These are phyloP conservation scores for Ophion costatus DNA, from an alignment of 2,888 invertebrate species.

Conservation along the genomic window DNA sequence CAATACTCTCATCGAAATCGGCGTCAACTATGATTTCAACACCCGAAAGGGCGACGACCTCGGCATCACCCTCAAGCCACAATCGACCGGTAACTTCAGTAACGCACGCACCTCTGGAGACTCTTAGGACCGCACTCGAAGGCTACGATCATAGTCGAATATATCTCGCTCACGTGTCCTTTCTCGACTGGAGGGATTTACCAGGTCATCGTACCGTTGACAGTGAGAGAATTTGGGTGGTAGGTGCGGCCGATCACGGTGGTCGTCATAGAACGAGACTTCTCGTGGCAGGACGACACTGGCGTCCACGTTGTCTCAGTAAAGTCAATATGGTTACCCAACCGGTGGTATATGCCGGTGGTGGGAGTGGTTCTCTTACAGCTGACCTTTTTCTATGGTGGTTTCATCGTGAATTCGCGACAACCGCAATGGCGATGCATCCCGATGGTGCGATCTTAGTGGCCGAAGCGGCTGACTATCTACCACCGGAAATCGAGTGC, in stretches of 20 bases:
- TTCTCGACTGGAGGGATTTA: constrained; percentile 83
- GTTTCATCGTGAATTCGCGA: constrained; percentile 84
- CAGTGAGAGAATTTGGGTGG: constrained; percentile 79
- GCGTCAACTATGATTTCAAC: constrained; percentile 40
- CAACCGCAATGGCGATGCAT: constrained; percentile 83
- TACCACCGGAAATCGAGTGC: constrained; percentile 80
- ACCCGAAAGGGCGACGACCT: constrained; percentile 34
- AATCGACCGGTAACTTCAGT: constrained; percentile 49
- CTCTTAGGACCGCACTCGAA: constrained; percentile 72
- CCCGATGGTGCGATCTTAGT: constrained; percentile 82
- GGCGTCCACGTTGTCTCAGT: constrained; percentile 83
- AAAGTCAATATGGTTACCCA: constrained; percentile 84
- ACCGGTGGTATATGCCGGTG: constrained; percentile 84
- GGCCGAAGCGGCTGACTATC: constrained; percentile 80
- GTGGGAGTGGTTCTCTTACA: constrained; percentile 82
- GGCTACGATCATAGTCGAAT: constrained; percentile 81
- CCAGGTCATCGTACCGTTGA: constrained; percentile 76
- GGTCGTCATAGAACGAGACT: constrained; percentile 84
- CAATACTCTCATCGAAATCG: constrained; percentile 39
- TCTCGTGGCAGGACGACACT: constrained; percentile 83
- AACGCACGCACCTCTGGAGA: constrained; percentile 71
- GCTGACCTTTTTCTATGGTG: constrained; percentile 84
- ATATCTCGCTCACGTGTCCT: constrained; percentile 82
- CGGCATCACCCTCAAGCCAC: constrained; percentile 40
- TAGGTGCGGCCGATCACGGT: constrained; percentile 83